Conservation (phyloP, 1,140 invertebrate genomes). For the Bombus haemorrhoidalis region DNA sequence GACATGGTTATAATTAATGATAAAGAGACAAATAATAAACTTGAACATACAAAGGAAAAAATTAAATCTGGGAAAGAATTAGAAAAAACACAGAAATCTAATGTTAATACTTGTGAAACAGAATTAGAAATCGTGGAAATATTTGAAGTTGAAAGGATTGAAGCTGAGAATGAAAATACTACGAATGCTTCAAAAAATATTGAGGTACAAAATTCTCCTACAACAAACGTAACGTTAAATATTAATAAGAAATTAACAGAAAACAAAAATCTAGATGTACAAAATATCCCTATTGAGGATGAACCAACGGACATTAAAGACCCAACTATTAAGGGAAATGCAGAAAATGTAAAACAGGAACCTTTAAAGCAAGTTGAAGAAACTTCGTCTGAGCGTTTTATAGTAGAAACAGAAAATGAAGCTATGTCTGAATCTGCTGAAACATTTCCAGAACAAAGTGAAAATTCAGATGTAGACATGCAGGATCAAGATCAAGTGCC, state of each 20-base stretch:
- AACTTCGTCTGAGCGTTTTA: slow-evolving; percentile 56
- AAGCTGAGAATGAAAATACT: slow-evolving; percentile 46
- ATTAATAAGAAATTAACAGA: slow-evolving; percentile 5
- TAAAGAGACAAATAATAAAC: slow-evolving; percentile 39
- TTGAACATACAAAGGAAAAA: slow-evolving; percentile 23
- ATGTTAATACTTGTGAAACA: slow-evolving; percentile 54
- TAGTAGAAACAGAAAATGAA: slow-evolving; percentile 66
- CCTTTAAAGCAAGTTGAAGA: slow-evolving; percentile 55
- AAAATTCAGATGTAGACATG: slow-evolving; percentile 64
- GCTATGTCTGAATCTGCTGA: slow-evolving; percentile 66
- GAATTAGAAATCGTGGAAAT: slow-evolving; percentile 79
- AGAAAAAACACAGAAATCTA: slow-evolving; percentile 37
- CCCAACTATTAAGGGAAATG: slow-evolving; percentile 4
- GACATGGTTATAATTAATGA: slow-evolving; percentile 33
- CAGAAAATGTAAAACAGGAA: slow-evolving; percentile 23
- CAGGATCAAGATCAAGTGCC: slow-evolving; percentile 39
- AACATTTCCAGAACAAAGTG: slow-evolving; percentile 66
- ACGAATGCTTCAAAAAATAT: slow-evolving; percentile 12
- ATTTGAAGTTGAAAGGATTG: slow-evolving; percentile 74
- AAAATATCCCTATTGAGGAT: slow-evolving; percentile 14
- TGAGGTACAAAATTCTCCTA: background rate
- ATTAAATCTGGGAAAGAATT: slow-evolving; percentile 9
- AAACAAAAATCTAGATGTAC: slow-evolving; percentile 22
- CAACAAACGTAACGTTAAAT: slow-evolving; percentile 32
- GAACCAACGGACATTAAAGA: slow-evolving; percentile 27